Evolutionary conservation across 1,140 invertebrate species (phyloP).

Genomic region (Latrodectus geometricus): DNA sequence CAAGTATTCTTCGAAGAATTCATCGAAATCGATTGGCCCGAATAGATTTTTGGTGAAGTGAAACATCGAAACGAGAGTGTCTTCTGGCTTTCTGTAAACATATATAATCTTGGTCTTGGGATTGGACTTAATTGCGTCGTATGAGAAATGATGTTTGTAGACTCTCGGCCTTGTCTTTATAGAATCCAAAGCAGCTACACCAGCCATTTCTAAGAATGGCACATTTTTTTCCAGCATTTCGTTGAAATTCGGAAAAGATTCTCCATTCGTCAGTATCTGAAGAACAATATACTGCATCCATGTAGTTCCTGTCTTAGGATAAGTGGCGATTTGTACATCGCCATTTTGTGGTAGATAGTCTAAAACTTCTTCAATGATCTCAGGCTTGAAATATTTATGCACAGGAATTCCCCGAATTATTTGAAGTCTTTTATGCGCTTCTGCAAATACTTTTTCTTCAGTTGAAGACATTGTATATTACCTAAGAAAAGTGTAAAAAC

Average conservation of each 20-base stretch:
- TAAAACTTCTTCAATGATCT: constrained; percentile 49
- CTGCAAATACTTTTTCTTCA: too few species aligned
- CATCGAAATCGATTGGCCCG: constrained; percentile 27
- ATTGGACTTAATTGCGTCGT: constrained; percentile 75
- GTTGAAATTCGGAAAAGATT: constrained; percentile 2
- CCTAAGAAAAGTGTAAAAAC: too few species aligned
- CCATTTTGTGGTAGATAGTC: constrained; percentile 43
- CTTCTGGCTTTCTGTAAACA: constrained; percentile 54
- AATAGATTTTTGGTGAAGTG: constrained; percentile 20
- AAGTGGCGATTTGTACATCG: constrained; percentile 62
- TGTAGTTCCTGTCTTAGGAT: constrained; percentile 64
- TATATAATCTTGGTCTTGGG: constrained; percentile 72
- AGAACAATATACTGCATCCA: constrained; percentile 63
- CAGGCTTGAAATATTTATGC: too few species aligned
- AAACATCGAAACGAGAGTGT: constrained; percentile 56
- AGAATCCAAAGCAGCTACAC: not conserved
- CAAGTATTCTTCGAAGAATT: constrained; percentile 57
- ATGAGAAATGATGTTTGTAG: constrained; percentile 81
- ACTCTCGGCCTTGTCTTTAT: constrained; percentile 1
- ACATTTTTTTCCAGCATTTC: not conserved
- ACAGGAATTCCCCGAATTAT: too few species aligned
- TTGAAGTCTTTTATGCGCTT: too few species aligned
- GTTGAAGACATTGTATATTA: too few species aligned
- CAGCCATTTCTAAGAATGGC: constrained; percentile 55
- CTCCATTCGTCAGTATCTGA: constrained; percentile 43